These are phyloP conservation scores for Rhinoraja longicauda DNA, from an alignment of 2,797 vertebrate genomes.

Conservation along the genomic window DNA sequence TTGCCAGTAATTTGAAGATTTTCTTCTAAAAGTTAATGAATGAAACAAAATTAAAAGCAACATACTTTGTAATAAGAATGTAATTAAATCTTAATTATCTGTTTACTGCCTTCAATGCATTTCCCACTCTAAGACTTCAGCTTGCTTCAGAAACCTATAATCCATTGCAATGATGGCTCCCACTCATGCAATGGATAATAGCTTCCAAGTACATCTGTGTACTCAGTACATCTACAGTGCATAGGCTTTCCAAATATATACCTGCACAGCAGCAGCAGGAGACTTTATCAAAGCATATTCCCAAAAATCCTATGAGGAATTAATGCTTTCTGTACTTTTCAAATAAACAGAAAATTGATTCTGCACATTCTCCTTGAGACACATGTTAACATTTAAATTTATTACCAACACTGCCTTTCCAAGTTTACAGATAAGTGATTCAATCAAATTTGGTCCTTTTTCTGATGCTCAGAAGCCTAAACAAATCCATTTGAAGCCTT, in stretches of 20 bases:
- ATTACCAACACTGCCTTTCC: neutral
- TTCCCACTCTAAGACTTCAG: neutral
- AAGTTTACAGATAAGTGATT: neutral
- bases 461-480: neutral
- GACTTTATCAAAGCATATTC: too few species aligned
- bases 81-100: neutral
- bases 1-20: neutral
- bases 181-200: neutral
- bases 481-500: neutral
- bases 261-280: too few species aligned
- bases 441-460: neutral
- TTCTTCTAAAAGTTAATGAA: neutral
- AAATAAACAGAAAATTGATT: too few species aligned
- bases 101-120: neutral
- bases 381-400: neutral
- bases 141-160: neutral
- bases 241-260: too few species aligned
- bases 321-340: too few species aligned
- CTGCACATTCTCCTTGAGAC: too few species aligned
- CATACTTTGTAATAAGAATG: neutral
- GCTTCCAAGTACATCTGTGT: neutral
- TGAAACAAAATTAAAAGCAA: slow-evolving; percentile 2
- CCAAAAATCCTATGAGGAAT: too few species aligned
- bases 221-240: neutral
- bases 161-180: neutral